phyloP scores from a whole-genome alignment of 1,140 invertebrate genomes.

The Centruroides sculpturatus region DNA sequence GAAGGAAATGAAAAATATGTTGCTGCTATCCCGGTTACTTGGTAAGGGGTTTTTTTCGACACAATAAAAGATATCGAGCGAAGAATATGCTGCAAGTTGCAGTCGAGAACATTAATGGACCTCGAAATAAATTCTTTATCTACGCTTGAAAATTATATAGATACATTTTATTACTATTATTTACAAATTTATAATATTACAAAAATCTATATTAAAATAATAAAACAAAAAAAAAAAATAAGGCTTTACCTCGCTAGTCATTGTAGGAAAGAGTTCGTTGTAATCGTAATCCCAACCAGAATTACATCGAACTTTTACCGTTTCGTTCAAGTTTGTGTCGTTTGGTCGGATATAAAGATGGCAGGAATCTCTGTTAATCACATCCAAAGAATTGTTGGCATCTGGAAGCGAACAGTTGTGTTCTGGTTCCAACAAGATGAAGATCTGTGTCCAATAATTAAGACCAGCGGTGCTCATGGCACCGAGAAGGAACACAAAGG shows the following conservation, averaged over 20 bases:
- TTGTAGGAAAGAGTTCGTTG: neutral
- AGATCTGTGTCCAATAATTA: slow-evolving; percentile 20
- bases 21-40: no score
- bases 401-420: slow-evolving; percentile 11
- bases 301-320: neutral
- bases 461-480: slow-evolving; percentile 12
- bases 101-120: no score
- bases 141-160: no score
- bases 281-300: neutral
- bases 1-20: no score
- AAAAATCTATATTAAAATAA: no score
- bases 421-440: slow-evolving; percentile 19
- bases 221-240: no score
- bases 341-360: neutral
- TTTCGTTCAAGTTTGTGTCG: neutral
- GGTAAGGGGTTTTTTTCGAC: no score
- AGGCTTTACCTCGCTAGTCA: neutral
- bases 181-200: no score
- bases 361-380: neutral
- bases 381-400: neutral
- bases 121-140: no score
- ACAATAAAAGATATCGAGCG: no score
- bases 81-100: no score
- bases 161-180: no score
- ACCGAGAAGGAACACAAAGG: slow-evolving; percentile 8